Percentiles rank a stretch among this genome's conserved stretches.
Evolutionary conservation across 2,113 vertebrate species (phyloP).

Genomic region (Myanophis thanlyinensis): DNA sequence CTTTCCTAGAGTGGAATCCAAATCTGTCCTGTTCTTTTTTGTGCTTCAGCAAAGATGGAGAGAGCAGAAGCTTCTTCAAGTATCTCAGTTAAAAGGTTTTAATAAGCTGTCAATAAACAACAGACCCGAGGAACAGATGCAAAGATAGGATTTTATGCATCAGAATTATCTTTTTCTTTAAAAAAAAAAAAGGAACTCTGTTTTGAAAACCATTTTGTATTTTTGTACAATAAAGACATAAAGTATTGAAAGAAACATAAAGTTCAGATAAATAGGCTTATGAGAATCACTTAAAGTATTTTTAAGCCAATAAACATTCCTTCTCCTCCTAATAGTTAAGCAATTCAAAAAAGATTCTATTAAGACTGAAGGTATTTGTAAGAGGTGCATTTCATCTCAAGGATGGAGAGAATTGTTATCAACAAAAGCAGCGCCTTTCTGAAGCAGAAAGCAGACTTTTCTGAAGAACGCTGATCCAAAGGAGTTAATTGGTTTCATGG

Average conservation of each 20-base stretch:
- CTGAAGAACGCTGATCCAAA: conserved; percentile 33
- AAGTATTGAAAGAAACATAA: not conserved
- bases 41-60: not conserved
- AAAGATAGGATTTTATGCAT: not conserved
- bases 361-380: conserved; percentile 18
- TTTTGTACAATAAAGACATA: not conserved
- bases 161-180: not conserved
- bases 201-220: conserved; percentile 16
- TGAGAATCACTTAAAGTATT: conserved; percentile 4
- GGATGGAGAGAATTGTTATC: conserved; percentile 23
- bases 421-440: conserved; percentile 33
- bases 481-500: conserved; percentile 38
- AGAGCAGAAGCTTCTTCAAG: not conserved
- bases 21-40: not conserved
- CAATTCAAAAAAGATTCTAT: not conserved
- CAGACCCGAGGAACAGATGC: not conserved
- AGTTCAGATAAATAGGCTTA: not conserved
- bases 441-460: conserved; percentile 25
- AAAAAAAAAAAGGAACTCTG: not conserved
- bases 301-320: not conserved
- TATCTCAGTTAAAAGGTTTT: not conserved
- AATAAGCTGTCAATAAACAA: not conserved
- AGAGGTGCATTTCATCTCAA: conserved; percentile 26
- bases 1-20: not conserved
- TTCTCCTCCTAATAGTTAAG: conserved; percentile 30